Conservation (phyloP, 2,797 vertebrate genomes). For the Zenarchopterus dispar region DNA sequence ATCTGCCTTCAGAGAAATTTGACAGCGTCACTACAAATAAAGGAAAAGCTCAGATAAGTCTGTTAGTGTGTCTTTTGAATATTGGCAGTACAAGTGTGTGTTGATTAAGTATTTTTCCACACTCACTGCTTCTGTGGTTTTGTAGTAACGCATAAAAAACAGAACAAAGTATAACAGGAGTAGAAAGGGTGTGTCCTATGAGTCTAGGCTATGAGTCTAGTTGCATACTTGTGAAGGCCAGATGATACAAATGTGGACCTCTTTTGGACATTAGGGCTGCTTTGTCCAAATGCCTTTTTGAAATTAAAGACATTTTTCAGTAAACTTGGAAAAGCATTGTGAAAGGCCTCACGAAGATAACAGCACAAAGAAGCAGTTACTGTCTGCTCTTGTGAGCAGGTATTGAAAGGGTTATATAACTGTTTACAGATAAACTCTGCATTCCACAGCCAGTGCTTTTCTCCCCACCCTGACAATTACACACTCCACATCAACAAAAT, state of each 20-base stretch:
- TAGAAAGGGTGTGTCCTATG: constrained; percentile 40
- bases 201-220: constrained; percentile 9
- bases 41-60: background rate
- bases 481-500: constrained; percentile 38
- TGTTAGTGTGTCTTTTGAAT: constrained; percentile 4
- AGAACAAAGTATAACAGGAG: constrained; percentile 42
- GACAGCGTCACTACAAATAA: too few relatives aligned
- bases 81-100: constrained; percentile 8
- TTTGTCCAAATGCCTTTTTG: background rate
- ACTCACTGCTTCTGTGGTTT: constrained; percentile 14
- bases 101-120: constrained; percentile 38
- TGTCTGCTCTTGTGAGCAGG: constrained; percentile 17
- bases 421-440: constrained; percentile 60
- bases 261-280: background rate
- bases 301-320: background rate
- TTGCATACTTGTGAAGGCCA: background rate
- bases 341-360: background rate
- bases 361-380: background rate
- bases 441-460: constrained; percentile 62
- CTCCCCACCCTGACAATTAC: constrained; percentile 60
- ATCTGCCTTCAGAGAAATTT: background rate
- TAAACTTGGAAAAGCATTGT: background rate
- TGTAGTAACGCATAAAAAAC: constrained; percentile 33
- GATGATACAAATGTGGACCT: background rate
- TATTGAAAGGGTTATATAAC: constrained; percentile 63